phyloP scores from a whole-genome alignment of 2,113 vertebrate genomes.

The Rissa tridactyla region DNA sequence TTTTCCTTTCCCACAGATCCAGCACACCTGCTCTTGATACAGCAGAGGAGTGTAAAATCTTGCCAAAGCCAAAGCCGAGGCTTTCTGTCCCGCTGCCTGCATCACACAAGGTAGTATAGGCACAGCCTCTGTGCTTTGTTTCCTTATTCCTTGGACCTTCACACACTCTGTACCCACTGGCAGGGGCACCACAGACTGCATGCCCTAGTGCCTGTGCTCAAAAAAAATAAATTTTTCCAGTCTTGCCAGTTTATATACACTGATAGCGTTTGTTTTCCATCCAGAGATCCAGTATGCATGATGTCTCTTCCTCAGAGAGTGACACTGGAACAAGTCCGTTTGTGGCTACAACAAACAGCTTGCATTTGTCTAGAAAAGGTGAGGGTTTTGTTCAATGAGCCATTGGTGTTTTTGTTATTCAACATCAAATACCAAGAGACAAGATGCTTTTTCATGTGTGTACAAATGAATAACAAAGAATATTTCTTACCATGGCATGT shows the following conservation, averaged over 20 bases:
- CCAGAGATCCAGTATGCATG: constrained; percentile 39
- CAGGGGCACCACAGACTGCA: not conserved
- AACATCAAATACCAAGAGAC: not conserved
- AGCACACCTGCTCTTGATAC: not conserved
- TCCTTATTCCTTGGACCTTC: not conserved
- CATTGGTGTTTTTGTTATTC: not conserved
- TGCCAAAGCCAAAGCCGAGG: constrained; percentile 4
- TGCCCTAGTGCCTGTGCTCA: not conserved
- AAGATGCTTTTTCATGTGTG: not conserved
- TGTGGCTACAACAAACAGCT: not conserved
- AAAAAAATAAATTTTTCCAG: not conserved
- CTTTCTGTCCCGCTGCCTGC: not conserved
- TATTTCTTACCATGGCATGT: not conserved
- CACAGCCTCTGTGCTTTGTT: not conserved
- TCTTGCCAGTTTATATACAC: not conserved
- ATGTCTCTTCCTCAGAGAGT: constrained; percentile 52
- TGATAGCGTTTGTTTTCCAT: not conserved
- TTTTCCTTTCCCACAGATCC: constrained; percentile 19
- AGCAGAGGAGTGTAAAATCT: not conserved
- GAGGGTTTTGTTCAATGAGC: not conserved
- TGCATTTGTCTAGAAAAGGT: constrained; percentile 31
- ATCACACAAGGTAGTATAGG: constrained; percentile 39
- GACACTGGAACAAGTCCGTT: constrained; percentile 4
- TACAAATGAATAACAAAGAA: not conserved
- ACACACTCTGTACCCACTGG: not conserved